These are phyloP conservation scores for Panthera uncia DNA, from an alignment of 2,113 vertebrate genomes.

Conservation along the genomic window DNA sequence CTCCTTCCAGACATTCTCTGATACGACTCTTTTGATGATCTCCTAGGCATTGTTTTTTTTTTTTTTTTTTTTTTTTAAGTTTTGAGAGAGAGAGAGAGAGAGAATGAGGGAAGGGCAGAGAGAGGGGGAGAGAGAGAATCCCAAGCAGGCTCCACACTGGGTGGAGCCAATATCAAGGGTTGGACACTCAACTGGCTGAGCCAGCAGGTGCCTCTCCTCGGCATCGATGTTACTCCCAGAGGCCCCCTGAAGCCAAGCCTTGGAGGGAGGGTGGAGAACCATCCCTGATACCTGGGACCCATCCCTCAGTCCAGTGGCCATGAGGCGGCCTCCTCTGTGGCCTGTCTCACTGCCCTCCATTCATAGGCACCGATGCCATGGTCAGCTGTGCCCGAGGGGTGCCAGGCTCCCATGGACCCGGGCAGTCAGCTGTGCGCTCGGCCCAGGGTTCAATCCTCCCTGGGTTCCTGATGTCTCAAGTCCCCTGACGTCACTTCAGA, in stretches of 20 bases:
- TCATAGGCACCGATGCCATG: background rate
- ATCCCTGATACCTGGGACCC: background rate
- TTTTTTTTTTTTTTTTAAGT: no score
- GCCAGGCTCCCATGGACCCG: background rate
- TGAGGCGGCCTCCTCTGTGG: background rate
- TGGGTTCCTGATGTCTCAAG: slow-evolving; percentile 43
- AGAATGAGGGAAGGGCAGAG: no score
- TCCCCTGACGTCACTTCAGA: slow-evolving; percentile 62
- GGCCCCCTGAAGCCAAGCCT: background rate
- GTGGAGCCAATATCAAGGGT: no score
- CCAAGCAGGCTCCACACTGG: no score
- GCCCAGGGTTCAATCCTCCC: background rate
- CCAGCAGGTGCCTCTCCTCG: background rate
- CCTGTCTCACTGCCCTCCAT: background rate
- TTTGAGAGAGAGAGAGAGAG: no score
- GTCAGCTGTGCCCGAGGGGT: background rate
- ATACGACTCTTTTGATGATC: background rate
- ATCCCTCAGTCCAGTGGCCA: background rate
- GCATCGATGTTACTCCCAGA: background rate
- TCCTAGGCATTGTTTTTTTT: background rate
- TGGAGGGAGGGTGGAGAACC: background rate
- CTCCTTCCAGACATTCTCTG: background rate
- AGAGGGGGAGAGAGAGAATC: no score
- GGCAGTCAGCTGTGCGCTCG: slow-evolving; percentile 50
- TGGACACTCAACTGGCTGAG: no score